Evolutionary conservation across 35 echinoderm and acorn worm species (phyloP), one percentile per base, ranked within the genome.

Genomic region (Eucidaris tribuloides): DNA sequence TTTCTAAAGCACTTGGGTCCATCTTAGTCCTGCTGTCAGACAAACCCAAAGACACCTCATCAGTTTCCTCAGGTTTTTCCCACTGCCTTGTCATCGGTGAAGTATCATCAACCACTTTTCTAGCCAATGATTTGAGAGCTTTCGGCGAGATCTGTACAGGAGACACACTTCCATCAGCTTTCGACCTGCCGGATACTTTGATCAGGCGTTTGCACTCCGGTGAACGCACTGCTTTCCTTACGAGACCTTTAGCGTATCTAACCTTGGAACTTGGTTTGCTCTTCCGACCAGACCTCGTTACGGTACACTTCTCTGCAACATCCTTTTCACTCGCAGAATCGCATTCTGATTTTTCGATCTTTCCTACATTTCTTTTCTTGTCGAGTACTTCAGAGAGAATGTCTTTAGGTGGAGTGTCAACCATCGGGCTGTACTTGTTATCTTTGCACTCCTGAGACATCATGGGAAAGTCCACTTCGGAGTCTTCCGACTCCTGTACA

Each of bases 201-300:
- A 64, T 2, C 68, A 25, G 38, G 34, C 44, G 34, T 44, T 40
- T 74, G 29, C 41, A 33, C 22, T 74, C 68, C 7, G 68, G 68
- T 4, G 68, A 74, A 13, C 9, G 38, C 35, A 74, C 24, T 1
- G 41, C 68, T 44, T 74, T 74, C 68, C 68, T 38, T 33, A 74
- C 35, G 7, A 74, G 38, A 22, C 44, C 68, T 32, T 74, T 74
- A 44, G 68, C 68, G 44, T 40, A 74, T 44, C 41, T 74, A 24
- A 74, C 44, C 20, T 44, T 74, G 18, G 34, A 3, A 44, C 68
- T 74, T 43, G 68, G 68, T 44, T 32, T 74, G 40, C 68, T 42
- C 30, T 74, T 74, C 23, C 68, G 34, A 42, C 68, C 68, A n/a
- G 68, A 74, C 11, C 68, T 41, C 25, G 68, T 74, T 0, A 74